Conservation (phyloP, 2,888 invertebrate species). For the Netelia inedita region DNA sequence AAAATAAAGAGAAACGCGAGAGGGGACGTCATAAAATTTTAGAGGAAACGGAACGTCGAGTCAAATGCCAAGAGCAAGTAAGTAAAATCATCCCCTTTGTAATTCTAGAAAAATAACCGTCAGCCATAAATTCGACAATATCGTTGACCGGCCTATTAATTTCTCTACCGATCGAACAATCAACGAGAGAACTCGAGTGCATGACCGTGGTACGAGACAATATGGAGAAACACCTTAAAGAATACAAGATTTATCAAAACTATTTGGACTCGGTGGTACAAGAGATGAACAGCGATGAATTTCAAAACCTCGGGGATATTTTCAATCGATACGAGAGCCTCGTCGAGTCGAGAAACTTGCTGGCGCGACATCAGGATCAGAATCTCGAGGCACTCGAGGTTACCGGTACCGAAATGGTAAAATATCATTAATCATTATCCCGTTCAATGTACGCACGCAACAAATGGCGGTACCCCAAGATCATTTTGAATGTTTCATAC, state of each 20-base stretch:
- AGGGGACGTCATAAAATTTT: slow-evolving; percentile 87
- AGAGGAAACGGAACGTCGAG: slow-evolving; percentile 86
- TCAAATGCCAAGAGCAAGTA: slow-evolving; percentile 85
- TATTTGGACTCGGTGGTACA: slow-evolving; percentile 87
- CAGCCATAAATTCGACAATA: not conserved
- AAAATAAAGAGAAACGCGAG: slow-evolving; percentile 89
- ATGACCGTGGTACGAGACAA: slow-evolving; percentile 86
- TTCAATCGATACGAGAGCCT: slow-evolving; percentile 89
- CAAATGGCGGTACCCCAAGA: slow-evolving; percentile 8
- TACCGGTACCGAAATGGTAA: slow-evolving; percentile 87
- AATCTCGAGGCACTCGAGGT: slow-evolving; percentile 87
- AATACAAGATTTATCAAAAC: slow-evolving; percentile 88
- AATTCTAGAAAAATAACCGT: not conserved
- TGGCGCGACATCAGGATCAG: slow-evolving; percentile 87
- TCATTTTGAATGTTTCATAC: slow-evolving; percentile 7
- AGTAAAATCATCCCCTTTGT: not conserved
- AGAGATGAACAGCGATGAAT: slow-evolving; percentile 85
- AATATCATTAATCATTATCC: not conserved
- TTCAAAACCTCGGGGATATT: slow-evolving; percentile 88
- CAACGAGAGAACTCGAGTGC: slow-evolving; percentile 85
- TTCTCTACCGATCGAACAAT: slow-evolving; percentile 84
- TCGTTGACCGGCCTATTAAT: too few relatives aligned
- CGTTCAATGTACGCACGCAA: not conserved
- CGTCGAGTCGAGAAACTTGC: slow-evolving; percentile 87
- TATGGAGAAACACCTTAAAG: slow-evolving; percentile 87